Evolutionary conservation across 1,140 invertebrate genomes (phyloP), one percentile per base, ranked within the genome.

Genomic region (Brachionus rubens): DNA sequence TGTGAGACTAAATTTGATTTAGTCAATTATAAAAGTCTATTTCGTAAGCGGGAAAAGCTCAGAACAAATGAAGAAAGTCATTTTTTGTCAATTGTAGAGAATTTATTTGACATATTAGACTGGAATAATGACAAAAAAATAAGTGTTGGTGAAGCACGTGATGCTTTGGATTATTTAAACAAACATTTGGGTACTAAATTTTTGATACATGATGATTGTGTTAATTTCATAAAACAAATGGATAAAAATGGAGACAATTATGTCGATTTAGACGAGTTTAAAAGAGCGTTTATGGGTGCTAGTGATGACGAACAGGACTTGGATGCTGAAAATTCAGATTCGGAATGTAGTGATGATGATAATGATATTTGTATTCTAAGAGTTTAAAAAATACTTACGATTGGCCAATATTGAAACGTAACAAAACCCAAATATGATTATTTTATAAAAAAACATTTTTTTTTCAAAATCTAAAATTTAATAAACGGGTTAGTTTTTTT

Each of bases 221-320:
- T 59, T 16, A 59, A 33, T 59, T 59, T 59, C 36, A 59, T 59
- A 21, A 59, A 59, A 16, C 54, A 59, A 59, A 59, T 59, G 54
- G 54, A 59, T 10, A 59, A 36, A 40, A 59, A 59, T 36, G 26
- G 28, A 0, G 54, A 59, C n/a, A 59, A 59, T 40, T 33, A 59
- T 16, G 30, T 59, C 16, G 54, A 59, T 59, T 59, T 59, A n/a
- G 54, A 59, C 10, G 54, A 59, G 54, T 59, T 59, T 21, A 59
- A 36, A 16, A 26, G 36, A 5, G 54, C 54, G 30, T 59, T 59
- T 36, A 59, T 59, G 10, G 30, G 36, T n/a, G 33, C 54, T 2
- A 30, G 36, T 9, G 19, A 59, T 36, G n/a, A 59, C 16, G 54
- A 59, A 9, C 10, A 33, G 14, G 54, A 33, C 30, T 59, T 36